phyloP scores from a whole-genome alignment of 2,113 vertebrate species.

The Poecile atricapillus region DNA sequence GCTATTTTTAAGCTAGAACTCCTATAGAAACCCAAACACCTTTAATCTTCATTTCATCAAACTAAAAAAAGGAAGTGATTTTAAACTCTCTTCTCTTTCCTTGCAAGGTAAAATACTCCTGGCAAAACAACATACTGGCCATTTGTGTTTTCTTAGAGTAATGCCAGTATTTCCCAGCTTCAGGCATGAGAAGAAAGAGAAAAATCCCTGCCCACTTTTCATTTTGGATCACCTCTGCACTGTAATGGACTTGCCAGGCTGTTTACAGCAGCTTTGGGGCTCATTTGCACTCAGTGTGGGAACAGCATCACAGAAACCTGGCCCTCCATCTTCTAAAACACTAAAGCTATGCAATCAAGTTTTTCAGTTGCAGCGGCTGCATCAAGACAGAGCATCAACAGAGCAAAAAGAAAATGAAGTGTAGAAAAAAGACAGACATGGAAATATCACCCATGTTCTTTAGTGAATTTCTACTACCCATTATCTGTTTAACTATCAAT shows the following conservation, averaged over 20 bases:
- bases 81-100: neutral
- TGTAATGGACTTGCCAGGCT: neutral
- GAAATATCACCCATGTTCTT: neutral
- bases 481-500: neutral
- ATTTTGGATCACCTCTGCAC: neutral
- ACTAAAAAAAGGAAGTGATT: neutral
- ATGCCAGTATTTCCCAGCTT: neutral
- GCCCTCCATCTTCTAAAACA: neutral
- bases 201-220: neutral
- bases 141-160: neutral
- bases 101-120: neutral
- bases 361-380: neutral
- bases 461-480: neutral
- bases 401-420: neutral
- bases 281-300: neutral
- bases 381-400: neutral
- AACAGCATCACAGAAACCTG: neutral
- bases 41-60: neutral
- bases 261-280: constrained; percentile 13
- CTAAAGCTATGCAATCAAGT: neutral
- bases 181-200: neutral
- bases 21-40: neutral
- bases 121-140: neutral
- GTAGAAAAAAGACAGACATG: neutral
- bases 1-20: neutral